Evolutionary conservation across 2,888 invertebrate genomes (phyloP).

Genomic region (Pyrrhia umbra): DNA sequence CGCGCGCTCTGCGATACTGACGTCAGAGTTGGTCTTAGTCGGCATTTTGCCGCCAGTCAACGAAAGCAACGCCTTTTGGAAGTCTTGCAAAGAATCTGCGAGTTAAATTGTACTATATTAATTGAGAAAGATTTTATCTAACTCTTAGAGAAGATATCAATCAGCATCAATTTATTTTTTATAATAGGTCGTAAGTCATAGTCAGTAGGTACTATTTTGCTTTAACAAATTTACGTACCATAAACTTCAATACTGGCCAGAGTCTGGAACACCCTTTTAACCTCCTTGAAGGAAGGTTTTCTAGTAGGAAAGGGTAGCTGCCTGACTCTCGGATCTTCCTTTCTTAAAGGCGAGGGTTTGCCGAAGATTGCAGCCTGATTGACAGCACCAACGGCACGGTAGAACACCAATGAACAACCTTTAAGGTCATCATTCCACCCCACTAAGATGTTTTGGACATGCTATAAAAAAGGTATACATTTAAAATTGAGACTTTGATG

Average conservation of each 20-base stretch:
- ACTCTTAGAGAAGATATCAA: too few species aligned
- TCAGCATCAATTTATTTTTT: too few species aligned
- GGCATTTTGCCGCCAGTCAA: slow-evolving; percentile 70
- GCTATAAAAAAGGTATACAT: slow-evolving; percentile 86
- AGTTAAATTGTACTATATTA: slow-evolving; percentile 31
- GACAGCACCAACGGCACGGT: slow-evolving; percentile 93
- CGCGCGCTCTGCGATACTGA: slow-evolving; percentile 67
- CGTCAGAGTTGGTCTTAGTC: slow-evolving; percentile 72
- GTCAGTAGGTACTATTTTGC: not conserved
- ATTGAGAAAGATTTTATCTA: not conserved
- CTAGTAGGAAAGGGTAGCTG: slow-evolving; percentile 95
- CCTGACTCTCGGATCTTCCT: slow-evolving; percentile 91
- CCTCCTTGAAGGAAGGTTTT: slow-evolving; percentile 95
- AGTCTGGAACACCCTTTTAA: slow-evolving; percentile 93
- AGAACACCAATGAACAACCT: slow-evolving; percentile 93
- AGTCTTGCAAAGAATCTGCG: slow-evolving; percentile 89
- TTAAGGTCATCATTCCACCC: slow-evolving; percentile 92
- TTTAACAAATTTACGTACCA: slow-evolving; percentile 84
- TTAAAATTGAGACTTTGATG: not conserved
- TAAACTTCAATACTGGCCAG: slow-evolving; percentile 92
- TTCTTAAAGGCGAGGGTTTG: slow-evolving; percentile 92
- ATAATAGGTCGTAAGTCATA: too few species aligned
- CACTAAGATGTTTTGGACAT: slow-evolving; percentile 93
- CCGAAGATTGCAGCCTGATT: slow-evolving; percentile 94
- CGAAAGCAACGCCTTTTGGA: slow-evolving; percentile 83